Conservation (phyloP, 2,888 invertebrate species). For the Noctua fimbriata region DNA sequence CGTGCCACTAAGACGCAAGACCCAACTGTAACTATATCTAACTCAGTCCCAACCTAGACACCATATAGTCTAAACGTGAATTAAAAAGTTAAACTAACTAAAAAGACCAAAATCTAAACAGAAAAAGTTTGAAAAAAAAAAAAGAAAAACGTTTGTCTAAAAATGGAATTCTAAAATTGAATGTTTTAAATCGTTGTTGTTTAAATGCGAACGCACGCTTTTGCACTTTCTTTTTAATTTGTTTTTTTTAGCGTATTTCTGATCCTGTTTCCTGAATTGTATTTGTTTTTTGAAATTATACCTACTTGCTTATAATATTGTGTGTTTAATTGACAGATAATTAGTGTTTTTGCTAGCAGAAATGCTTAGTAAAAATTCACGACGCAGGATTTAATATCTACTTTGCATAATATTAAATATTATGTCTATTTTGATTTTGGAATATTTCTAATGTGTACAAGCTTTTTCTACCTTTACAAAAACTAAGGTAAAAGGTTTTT, state of each 20-base stretch:
- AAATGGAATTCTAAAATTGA: slow-evolving; percentile 66
- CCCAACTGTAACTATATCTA: slow-evolving; percentile 71
- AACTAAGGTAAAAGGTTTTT: background rate
- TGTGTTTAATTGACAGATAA: background rate
- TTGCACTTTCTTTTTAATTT: slow-evolving; percentile 52
- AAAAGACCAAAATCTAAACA: slow-evolving; percentile 53
- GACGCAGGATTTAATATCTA: background rate
- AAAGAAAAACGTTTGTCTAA: slow-evolving; percentile 67
- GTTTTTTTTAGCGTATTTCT: slow-evolving; percentile 5
- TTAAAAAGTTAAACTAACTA: slow-evolving; percentile 56
- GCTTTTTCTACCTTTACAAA: background rate
- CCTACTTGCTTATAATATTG: background rate
- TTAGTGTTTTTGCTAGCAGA: background rate
- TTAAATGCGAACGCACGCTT: slow-evolving; percentile 66
- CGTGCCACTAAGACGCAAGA: slow-evolving; percentile 68
- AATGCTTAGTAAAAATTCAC: background rate
- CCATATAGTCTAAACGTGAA: slow-evolving; percentile 68
- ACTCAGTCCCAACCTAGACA: slow-evolving; percentile 68
- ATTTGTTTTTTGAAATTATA: background rate
- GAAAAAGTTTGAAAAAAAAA: slow-evolving; percentile 49
- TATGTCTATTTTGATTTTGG: background rate
- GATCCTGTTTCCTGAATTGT: slow-evolving; percentile 17
- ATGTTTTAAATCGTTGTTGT: slow-evolving; percentile 56
- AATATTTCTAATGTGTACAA: background rate
- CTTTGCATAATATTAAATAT: background rate